Conservation (phyloP, 1,140 invertebrate species). For the Eupristina koningsbergeri region DNA sequence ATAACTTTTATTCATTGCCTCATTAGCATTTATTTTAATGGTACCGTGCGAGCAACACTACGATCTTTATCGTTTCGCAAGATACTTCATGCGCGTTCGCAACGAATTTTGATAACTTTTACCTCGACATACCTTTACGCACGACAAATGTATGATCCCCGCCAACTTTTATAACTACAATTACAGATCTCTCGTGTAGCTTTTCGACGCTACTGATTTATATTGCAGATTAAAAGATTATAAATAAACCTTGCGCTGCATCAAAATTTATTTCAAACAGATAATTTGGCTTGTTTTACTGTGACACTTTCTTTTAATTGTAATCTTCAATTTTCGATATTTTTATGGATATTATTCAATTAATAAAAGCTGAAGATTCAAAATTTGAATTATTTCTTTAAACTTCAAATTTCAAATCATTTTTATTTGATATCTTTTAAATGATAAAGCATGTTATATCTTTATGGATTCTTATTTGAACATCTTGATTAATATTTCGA, state of each 20-base stretch:
- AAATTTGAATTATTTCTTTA: no score
- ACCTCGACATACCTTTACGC: background rate
- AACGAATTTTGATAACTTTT: background rate
- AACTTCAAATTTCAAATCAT: no score
- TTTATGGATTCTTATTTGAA: no score
- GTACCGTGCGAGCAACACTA: background rate
- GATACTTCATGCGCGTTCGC: background rate
- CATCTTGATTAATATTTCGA: no score
- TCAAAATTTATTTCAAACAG: background rate
- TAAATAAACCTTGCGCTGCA: no score
- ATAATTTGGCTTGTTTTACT: background rate
- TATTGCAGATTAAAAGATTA: background rate
- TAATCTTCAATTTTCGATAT: background rate
- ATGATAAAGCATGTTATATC: background rate
- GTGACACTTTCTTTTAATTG: background rate
- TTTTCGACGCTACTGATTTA: background rate
- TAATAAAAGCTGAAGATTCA: no score
- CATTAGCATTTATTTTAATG: constrained; percentile 10
- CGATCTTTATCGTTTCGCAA: background rate
- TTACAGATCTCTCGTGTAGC: background rate
- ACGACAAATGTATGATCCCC: background rate
- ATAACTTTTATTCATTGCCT: background rate
- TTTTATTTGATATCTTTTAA: no score
- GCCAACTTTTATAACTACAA: background rate
- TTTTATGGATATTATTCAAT: no score